These are phyloP conservation scores for Chymomyza fuscimana DNA, from an alignment of 2,888 invertebrate genomes.

Conservation along the genomic window DNA sequence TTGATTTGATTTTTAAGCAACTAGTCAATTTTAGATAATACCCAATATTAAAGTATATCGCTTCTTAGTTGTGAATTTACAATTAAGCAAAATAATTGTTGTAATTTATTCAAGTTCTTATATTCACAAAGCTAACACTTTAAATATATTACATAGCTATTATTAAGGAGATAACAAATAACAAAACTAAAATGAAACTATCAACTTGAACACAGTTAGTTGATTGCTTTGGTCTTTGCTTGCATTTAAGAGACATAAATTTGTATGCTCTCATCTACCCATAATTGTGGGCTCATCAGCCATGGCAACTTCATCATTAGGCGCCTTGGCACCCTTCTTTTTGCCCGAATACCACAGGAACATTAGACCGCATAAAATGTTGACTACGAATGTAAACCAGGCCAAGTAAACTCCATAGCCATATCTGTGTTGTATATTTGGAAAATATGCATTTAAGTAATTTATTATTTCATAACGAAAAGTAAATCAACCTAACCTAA, in stretches of 20 bases:
- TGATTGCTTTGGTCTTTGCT: constrained; percentile 62
- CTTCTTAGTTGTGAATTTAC: constrained; percentile 3
- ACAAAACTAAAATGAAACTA: constrained; percentile 53
- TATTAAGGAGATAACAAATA: constrained; percentile 64
- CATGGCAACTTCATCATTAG: constrained; percentile 90
- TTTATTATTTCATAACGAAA: neutral
- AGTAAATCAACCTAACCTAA: constrained; percentile 38
- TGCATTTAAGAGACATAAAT: constrained; percentile 1
- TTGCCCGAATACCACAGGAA: constrained; percentile 92
- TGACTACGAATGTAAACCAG: constrained; percentile 88
- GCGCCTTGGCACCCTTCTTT: constrained; percentile 90
- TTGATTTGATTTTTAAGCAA: too few species aligned
- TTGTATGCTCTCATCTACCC: constrained; percentile 81
- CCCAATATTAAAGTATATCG: too few species aligned
- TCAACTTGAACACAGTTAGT: constrained; percentile 26
- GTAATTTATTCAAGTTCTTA: constrained; percentile 22
- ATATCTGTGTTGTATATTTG: constrained; percentile 80
- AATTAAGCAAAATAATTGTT: neutral
- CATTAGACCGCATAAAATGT: constrained; percentile 84
- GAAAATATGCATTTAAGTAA: neutral
- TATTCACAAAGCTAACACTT: constrained; percentile 36
- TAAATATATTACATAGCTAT: constrained; percentile 27
- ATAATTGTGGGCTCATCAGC: constrained; percentile 92
- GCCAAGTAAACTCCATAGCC: constrained; percentile 88
- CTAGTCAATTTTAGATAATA: too few species aligned